These are phyloP conservation scores for Labeo rohita DNA, from an alignment of 2,113 vertebrate species.

Conservation along the genomic window DNA sequence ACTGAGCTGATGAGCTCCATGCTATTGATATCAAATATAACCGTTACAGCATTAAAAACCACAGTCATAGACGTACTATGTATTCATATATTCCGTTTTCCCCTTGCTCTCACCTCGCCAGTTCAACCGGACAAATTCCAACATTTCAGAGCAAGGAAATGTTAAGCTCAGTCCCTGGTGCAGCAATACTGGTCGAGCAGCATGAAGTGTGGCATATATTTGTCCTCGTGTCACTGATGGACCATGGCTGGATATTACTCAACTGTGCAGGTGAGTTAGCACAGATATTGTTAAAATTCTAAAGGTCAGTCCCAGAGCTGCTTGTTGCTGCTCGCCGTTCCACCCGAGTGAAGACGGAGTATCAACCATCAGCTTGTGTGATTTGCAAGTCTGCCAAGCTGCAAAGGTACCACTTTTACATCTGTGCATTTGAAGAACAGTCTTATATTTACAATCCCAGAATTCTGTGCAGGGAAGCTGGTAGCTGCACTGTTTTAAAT, in stretches of 20 bases:
- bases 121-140: constrained; percentile 12
- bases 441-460: not conserved
- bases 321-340: constrained; percentile 17
- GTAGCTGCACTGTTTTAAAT: not conserved
- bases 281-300: constrained; percentile 26
- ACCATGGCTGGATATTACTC: constrained; percentile 26
- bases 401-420: not conserved
- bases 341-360: not conserved
- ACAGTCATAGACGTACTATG: not conserved
- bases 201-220: constrained; percentile 23
- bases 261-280: constrained; percentile 39
- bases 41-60: not conserved
- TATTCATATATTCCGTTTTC: not conserved
- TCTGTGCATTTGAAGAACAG: constrained; percentile 20
- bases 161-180: not conserved
- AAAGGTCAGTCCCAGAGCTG: constrained; percentile 40
- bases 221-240: not conserved
- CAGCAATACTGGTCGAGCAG: not conserved
- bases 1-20: not conserved
- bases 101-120: not conserved
- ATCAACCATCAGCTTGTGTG: not conserved
- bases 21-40: not conserved
- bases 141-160: not conserved
- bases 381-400: constrained; percentile 28
- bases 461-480: not conserved